Percentiles rank a stretch among this genome's conserved stretches.
phyloP scores from a whole-genome alignment of 2,113 vertebrate genomes.

The Mixornis gularis region DNA sequence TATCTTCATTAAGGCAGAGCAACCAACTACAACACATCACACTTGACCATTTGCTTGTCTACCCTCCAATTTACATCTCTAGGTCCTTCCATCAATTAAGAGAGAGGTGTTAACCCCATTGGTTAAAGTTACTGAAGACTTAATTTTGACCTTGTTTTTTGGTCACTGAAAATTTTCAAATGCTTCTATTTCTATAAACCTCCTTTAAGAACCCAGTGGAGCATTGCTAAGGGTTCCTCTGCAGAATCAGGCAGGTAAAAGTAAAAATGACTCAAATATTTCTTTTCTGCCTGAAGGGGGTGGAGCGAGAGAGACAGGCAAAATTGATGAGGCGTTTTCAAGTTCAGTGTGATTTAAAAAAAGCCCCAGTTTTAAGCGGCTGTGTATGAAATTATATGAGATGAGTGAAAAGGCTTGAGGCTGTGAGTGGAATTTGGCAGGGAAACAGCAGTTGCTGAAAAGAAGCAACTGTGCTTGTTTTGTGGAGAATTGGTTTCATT shows the following conservation, averaged over 20 bases:
- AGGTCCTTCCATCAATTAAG: not conserved
- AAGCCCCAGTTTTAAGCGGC: not conserved
- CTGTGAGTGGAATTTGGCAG: constrained; percentile 9
- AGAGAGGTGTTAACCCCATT: not conserved
- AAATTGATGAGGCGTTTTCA: not conserved
- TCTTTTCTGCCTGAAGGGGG: not conserved
- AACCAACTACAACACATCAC: not conserved
- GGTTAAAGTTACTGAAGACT: not conserved
- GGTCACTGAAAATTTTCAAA: not conserved
- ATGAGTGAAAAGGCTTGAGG: constrained; percentile 1
- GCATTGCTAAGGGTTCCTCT: not conserved
- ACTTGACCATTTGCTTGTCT: not conserved
- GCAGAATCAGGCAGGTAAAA: not conserved
- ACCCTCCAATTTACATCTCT: not conserved
- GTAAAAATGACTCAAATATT: not conserved
- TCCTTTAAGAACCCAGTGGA: not conserved
- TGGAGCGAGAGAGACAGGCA: not conserved
- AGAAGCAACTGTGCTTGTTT: not conserved
- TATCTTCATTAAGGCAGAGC: not conserved
- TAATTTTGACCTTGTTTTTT: not conserved
- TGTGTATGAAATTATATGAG: not conserved
- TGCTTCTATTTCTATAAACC: not conserved
- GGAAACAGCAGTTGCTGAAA: not conserved
- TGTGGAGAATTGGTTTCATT: not conserved
- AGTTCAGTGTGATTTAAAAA: not conserved